Base-by-base conservation (phyloP, 1,140 invertebrate genomes). In the Xylocopa sonorina region DNA sequence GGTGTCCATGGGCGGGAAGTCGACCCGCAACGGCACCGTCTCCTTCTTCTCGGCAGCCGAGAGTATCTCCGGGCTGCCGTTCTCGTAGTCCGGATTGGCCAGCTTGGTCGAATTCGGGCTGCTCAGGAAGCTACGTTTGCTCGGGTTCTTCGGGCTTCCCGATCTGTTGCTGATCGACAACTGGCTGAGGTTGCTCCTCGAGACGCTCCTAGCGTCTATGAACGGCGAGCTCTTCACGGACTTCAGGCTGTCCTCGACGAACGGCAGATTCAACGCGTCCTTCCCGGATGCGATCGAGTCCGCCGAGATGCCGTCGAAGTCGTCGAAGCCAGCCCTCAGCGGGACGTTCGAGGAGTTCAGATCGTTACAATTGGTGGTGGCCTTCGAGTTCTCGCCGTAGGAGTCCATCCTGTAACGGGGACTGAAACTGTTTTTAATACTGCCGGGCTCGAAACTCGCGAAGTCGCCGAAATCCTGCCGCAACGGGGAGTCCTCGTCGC, bases 311-410 rank as follows among this genome's bases (percentile, higher is more conserved):
- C 90, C 92, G 41, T 92, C 92, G 60, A 93, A 93, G 58, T 93
- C 92, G 38, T 93, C 92, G 72, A 93, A 93, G 18, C 89, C 91
- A 14, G 92, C 92, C 66, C 91, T 92, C 7, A 92, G 66, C 2
- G 92, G 92, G 21, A 88, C 82, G 50, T 91, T 92, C 9, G 91
- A 91, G 2, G 89, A 91, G 67, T 92, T 90, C 10, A 92, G 76
- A 62, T 92, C 89, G 41, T 89, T 87, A 34, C 90, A 90, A 21
- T 83, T 88, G 6, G 85, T 64, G 27, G 75, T 83, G 10, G 67
- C 74, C 63, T 87, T 87, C 12, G 86, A 88, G 58, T 87, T 86
- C 67, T 90, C 88, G 34, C 85, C 82, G 46, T 80, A 89, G 3
- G 81, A 64, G 38, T 87, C 81, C 29, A 74, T 24, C n/a, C 53